Percentiles rank a stretch among this genome's conserved stretches.
Conservation (phyloP, 2,888 invertebrate species). For the Rhingia rostrata region DNA sequence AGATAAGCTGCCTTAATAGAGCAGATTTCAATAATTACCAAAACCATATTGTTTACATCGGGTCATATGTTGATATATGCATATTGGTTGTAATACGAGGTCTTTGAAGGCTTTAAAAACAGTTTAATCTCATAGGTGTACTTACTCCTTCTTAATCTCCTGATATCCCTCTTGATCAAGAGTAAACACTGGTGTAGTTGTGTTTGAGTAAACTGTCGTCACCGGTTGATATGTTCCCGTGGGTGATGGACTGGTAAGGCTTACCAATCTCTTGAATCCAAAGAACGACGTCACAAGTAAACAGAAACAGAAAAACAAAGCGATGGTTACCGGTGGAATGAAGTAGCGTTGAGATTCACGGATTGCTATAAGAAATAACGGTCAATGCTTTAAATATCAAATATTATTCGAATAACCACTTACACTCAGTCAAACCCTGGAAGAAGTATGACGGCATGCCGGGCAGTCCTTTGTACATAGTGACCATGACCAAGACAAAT, state of each 20-base stretch:
- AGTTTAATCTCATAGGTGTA: background rate
- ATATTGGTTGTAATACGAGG: too few species aligned
- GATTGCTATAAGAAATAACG: constrained; percentile 76
- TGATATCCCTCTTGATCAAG: constrained; percentile 78
- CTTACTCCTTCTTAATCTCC: constrained; percentile 81
- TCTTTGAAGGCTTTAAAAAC: background rate
- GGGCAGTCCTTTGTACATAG: constrained; percentile 80
- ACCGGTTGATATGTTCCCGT: constrained; percentile 23
- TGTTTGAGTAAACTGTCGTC: constrained; percentile 28
- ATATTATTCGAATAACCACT: constrained; percentile 37
- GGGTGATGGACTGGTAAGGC: constrained; percentile 10
- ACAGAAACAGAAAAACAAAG: constrained; percentile 79
- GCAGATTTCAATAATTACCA: too few species aligned
- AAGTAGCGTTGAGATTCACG: constrained; percentile 82
- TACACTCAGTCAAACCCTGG: constrained; percentile 81
- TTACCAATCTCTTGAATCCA: constrained; percentile 80
- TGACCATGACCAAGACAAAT: constrained; percentile 79
- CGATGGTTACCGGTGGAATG: constrained; percentile 81
- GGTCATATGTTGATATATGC: too few species aligned
- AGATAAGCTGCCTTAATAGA: too few species aligned
- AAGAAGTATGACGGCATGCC: constrained; percentile 83
- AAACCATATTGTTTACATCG: too few species aligned
- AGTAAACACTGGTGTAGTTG: constrained; percentile 22
- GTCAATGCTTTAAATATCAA: constrained; percentile 14
- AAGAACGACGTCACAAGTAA: constrained; percentile 80